Percentiles rank a stretch among this genome's conserved stretches.
Evolutionary conservation across 92 coral and sea anemone genomes (phyloP).

Genomic region (Porites cylindrica): DNA sequence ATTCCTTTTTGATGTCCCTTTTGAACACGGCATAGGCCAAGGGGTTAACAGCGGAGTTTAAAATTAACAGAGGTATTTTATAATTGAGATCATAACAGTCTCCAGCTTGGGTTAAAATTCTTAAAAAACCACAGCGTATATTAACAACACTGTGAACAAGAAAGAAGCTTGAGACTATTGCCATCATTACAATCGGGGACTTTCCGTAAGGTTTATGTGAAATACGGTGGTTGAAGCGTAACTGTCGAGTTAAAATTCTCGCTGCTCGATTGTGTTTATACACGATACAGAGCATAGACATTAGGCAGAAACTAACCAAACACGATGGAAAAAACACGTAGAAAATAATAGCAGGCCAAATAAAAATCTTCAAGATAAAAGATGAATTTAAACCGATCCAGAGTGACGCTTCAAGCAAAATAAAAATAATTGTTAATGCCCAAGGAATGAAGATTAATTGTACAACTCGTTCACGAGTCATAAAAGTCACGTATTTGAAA

Average conservation of each 20-base stretch:
- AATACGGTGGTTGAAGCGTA: background rate
- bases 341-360: background rate
- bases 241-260: background rate
- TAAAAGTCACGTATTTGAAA: background rate
- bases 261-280: background rate
- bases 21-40: background rate
- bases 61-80: background rate
- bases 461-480: background rate
- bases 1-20: background rate
- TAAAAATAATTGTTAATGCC: background rate
- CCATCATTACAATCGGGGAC: background rate
- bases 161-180: background rate
- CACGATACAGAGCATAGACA: background rate
- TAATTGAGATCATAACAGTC: background rate
- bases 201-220: background rate
- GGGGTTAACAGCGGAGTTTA: background rate
- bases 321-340: background rate
- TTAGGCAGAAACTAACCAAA: background rate
- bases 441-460: background rate
- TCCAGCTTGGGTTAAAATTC: background rate
- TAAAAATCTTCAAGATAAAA: background rate
- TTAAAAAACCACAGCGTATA: background rate
- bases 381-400: background rate
- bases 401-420: background rate
- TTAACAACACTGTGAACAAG: background rate